A percentile compares a stretch with the other conserved stretches of the same genome.
These are phyloP conservation scores for Stenodema calcarata DNA, from an alignment of 2,888 invertebrate species.

Conservation along the genomic window DNA sequence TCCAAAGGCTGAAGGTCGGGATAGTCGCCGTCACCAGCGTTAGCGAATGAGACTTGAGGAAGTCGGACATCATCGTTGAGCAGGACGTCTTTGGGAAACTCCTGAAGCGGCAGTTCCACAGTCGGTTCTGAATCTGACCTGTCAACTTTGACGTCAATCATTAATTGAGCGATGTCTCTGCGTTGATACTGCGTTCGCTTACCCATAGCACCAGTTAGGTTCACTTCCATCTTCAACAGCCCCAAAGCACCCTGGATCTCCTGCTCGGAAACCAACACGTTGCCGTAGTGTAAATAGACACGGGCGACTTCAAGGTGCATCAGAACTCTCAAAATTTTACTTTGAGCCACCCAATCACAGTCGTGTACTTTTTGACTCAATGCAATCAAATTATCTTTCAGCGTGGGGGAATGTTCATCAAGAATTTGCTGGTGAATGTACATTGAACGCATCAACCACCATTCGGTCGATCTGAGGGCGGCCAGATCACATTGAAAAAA, in stretches of 20 bases:
- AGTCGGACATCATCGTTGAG: slow-evolving; percentile 88
- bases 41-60: slow-evolving; percentile 76
- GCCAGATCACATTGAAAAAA: slow-evolving; percentile 57
- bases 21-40: slow-evolving; percentile 65
- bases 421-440: slow-evolving; percentile 77
- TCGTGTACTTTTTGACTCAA: slow-evolving; percentile 62
- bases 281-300: slow-evolving; percentile 76
- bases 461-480: slow-evolving; percentile 59
- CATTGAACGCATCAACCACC: slow-evolving; percentile 80
- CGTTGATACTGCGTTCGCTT: slow-evolving; percentile 90
- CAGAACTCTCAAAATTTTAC: slow-evolving; percentile 62
- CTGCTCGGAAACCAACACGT: slow-evolving; percentile 73
- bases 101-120: neutral
- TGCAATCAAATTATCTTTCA: slow-evolving; percentile 69
- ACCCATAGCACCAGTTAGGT: slow-evolving; percentile 80
- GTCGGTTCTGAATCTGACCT: neutral
- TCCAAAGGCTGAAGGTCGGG: slow-evolving; percentile 71
- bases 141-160: slow-evolving; percentile 59
- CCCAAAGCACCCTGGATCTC: slow-evolving; percentile 71
- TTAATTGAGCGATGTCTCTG: slow-evolving; percentile 81
- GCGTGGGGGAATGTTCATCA: slow-evolving; percentile 75
- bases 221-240: slow-evolving; percentile 71
- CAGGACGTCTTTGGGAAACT: slow-evolving; percentile 66
- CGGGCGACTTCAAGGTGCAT: slow-evolving; percentile 67
- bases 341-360: slow-evolving; percentile 60